Evolutionary conservation across 2,797 vertebrate species (phyloP).

Genomic region (Enteromius argenteus): DNA sequence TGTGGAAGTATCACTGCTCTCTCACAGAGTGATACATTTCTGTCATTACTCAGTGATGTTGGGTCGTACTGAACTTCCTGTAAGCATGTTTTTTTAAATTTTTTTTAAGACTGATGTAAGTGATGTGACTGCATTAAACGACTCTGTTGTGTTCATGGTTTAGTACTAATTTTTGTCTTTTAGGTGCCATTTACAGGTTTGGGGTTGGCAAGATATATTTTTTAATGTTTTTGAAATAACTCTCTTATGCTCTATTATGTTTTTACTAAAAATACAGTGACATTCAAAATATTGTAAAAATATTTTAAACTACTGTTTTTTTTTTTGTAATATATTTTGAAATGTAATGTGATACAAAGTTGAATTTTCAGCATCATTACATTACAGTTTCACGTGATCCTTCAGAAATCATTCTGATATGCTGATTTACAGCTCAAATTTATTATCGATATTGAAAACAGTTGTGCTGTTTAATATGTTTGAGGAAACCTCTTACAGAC

Average conservation of each 20-base stretch:
- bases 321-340: not conserved
- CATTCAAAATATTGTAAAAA: not conserved
- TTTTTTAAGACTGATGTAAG: slow-evolving; percentile 20
- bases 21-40: slow-evolving; percentile 48
- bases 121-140: slow-evolving; percentile 7
- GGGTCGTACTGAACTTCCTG: slow-evolving; percentile 29
- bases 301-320: no score
- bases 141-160: not conserved
- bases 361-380: not conserved
- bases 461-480: not conserved
- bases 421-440: not conserved
- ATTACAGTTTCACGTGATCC: not conserved
- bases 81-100: slow-evolving; percentile 8
- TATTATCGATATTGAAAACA: not conserved
- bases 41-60: slow-evolving; percentile 57
- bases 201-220: not conserved
- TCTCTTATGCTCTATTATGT: not conserved
- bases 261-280: not conserved
- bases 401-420: not conserved
- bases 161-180: not conserved
- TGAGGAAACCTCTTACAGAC: not conserved
- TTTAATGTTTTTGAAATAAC: not conserved
- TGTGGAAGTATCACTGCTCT: slow-evolving; percentile 41
- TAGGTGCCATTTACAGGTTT: not conserved
- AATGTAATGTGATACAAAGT: not conserved